phyloP scores from a whole-genome alignment of 2,797 vertebrate genomes.

The Acridotheres tristis region DNA sequence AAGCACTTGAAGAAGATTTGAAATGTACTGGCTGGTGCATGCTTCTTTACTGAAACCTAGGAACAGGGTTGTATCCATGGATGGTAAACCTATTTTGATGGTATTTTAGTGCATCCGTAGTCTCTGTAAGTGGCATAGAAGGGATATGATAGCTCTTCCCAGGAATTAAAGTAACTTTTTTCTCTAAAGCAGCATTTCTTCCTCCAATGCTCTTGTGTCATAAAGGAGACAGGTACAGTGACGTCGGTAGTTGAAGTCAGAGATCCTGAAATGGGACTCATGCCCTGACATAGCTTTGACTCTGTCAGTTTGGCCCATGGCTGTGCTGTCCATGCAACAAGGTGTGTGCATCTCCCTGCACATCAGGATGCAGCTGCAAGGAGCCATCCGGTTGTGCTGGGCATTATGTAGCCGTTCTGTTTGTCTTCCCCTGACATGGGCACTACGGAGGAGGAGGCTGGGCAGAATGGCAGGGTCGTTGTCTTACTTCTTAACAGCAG shows the following conservation, averaged over 20 bases:
- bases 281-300: neutral
- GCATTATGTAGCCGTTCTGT: neutral
- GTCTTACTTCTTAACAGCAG: neutral
- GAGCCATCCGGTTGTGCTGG: neutral
- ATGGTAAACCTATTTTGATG: neutral
- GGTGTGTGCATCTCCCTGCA: fast-evolving
- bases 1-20: neutral
- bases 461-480: neutral
- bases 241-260: neutral
- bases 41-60: neutral
- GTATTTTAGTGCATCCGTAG: neutral
- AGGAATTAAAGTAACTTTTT: neutral
- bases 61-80: neutral
- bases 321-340: neutral
- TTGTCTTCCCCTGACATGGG: neutral
- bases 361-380: neutral
- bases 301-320: neutral
- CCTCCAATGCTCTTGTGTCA: neutral
- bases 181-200: neutral
- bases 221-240: fast-evolving
- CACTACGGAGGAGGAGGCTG: neutral
- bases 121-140: neutral
- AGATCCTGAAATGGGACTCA: neutral
- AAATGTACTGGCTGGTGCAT: neutral
- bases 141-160: neutral